Evolutionary conservation across 2,113 vertebrate species (phyloP).

Genomic region (Lepidiolamprologus cunningtoni): DNA sequence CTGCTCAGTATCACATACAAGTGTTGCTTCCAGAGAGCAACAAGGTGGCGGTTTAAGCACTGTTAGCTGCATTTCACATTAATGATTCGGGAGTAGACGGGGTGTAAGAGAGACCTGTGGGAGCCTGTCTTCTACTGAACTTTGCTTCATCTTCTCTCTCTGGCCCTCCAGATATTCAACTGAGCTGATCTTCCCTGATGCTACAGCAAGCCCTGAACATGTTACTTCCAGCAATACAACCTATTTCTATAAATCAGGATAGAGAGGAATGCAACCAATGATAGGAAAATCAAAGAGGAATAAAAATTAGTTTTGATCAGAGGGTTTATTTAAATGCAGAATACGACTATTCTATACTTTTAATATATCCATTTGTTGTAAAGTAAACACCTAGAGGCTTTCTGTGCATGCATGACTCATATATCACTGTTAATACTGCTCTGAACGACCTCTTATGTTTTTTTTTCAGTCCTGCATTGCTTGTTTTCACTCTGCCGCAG

Average conservation of each 20-base stretch:
- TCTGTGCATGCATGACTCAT: neutral
- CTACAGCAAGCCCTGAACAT: constrained; percentile 29
- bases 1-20: neutral
- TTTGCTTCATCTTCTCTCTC: neutral
- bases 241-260: constrained; percentile 13
- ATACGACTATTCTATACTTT: neutral
- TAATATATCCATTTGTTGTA: neutral
- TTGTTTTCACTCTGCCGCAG: neutral
- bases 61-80: neutral
- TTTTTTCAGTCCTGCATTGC: neutral
- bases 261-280: neutral
- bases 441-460: neutral
- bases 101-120: constrained; percentile 37
- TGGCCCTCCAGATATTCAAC: constrained; percentile 33
- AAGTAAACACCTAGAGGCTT: neutral
- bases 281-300: neutral
- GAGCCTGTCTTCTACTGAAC: constrained; percentile 25
- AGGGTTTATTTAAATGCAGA: neutral
- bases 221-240: constrained; percentile 1
- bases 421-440: neutral
- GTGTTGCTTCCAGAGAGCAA: neutral
- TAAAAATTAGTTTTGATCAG: neutral
- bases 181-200: constrained; percentile 31
- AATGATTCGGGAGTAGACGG: neutral
- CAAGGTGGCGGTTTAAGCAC: neutral